These are phyloP conservation scores for Neogale vison DNA, from an alignment of 2,113 vertebrate species.

Conservation along the genomic window DNA sequence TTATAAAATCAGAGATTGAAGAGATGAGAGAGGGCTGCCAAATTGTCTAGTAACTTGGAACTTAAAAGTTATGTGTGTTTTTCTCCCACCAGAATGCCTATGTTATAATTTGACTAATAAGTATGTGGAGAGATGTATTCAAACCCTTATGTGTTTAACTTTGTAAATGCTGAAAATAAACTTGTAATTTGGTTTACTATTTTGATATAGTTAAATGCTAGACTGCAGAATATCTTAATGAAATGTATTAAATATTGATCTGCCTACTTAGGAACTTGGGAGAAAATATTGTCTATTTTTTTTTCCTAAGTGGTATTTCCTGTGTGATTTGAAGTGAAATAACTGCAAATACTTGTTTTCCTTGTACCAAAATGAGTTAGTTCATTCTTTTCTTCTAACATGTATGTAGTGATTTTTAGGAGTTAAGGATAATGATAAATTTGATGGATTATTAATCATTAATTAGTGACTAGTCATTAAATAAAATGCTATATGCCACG, in stretches of 20 bases:
- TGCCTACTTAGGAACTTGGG: background rate
- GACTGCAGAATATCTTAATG: slow-evolving; percentile 21
- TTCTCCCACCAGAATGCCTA: background rate
- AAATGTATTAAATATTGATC: background rate
- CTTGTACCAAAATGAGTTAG: background rate
- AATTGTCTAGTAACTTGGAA: background rate
- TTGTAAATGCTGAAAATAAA: slow-evolving; percentile 20
- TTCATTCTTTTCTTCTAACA: background rate
- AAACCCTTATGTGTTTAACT: background rate
- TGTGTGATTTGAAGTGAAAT: background rate
- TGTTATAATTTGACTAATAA: background rate
- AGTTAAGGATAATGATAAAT: background rate
- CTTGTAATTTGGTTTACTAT: background rate
- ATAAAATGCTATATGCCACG: background rate
- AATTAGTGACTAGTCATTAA: background rate
- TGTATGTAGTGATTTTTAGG: background rate
- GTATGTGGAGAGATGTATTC: background rate
- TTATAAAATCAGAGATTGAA: background rate
- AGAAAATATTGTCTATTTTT: background rate
- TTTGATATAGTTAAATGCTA: slow-evolving; percentile 47
- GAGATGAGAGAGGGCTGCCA: slow-evolving; percentile 10
- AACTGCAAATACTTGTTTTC: slow-evolving; percentile 8
- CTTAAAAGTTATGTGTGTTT: slow-evolving; percentile 45
- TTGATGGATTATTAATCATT: background rate
- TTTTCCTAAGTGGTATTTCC: background rate